Evolutionary conservation across 2,797 vertebrate species (phyloP).

Genomic region (Premnoplex brunnescens): DNA sequence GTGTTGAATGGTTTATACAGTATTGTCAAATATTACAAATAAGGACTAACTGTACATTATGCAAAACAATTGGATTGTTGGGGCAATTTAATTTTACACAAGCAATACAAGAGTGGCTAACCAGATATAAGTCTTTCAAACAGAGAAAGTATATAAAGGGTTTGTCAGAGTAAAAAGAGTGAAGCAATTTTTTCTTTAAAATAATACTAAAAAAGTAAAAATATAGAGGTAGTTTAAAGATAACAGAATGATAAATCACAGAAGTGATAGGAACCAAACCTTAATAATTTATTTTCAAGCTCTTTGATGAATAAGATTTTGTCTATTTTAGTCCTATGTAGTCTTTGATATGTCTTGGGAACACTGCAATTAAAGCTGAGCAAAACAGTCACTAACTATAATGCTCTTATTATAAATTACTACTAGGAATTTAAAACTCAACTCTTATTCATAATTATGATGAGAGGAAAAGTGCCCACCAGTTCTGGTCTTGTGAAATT

Average conservation of each 20-base stretch:
- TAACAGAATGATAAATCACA: background rate
- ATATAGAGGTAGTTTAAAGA: background rate
- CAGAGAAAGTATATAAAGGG: background rate
- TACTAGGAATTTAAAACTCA: background rate
- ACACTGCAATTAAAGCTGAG: background rate
- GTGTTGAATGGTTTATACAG: background rate
- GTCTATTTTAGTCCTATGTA: background rate
- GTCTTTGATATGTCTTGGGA: background rate
- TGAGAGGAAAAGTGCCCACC: background rate
- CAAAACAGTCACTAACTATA: background rate
- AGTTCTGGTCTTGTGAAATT: background rate
- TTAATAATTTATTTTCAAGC: background rate
- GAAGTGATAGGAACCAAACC: background rate
- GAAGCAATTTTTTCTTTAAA: background rate
- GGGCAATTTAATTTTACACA: background rate
- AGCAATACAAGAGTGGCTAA: background rate
- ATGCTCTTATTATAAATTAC: constrained; percentile 1
- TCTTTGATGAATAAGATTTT: background rate
- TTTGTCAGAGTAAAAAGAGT: background rate
- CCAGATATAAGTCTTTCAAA: background rate
- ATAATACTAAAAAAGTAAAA: background rate
- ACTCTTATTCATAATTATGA: background rate
- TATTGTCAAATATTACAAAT: background rate
- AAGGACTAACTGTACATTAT: background rate
- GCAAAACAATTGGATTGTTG: background rate